These are phyloP conservation scores for Miniopterus natalensis DNA, from an alignment of 2,113 vertebrate genomes.

Conservation along the genomic window DNA sequence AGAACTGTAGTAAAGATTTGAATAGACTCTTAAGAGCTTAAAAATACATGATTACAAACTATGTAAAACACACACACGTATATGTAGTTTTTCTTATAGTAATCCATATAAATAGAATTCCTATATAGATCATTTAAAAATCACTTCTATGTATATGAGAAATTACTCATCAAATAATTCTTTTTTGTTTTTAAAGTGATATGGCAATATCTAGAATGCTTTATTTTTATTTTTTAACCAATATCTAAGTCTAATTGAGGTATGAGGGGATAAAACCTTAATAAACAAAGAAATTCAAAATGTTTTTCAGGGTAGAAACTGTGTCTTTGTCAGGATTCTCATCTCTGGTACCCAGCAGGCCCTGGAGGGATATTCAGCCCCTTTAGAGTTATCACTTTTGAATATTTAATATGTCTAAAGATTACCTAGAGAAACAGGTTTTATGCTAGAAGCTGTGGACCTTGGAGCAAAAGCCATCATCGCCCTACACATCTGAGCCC, in stretches of 20 bases:
- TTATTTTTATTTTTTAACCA: neutral
- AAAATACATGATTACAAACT: neutral
- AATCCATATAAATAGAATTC: neutral
- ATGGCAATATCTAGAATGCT: neutral
- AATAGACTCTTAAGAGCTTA: neutral
- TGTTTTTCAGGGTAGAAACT: neutral
- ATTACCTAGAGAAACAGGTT: neutral
- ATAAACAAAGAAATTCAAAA: neutral
- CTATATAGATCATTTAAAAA: neutral
- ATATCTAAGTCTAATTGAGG: neutral
- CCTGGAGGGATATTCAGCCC: neutral
- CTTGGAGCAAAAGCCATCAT: neutral
- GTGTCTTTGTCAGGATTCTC: neutral
- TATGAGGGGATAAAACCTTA: neutral
- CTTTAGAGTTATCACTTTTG: neutral
- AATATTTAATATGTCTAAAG: neutral
- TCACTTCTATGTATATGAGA: neutral
- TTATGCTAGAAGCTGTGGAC: neutral
- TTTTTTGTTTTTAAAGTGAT: neutral
- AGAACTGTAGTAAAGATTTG: neutral
- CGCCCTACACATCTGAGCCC: neutral
- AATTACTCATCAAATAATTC: neutral
- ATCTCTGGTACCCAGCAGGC: neutral
- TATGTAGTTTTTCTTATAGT: neutral
- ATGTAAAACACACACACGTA: fast-evolving